Evolutionary conservation across 1,140 invertebrate species (phyloP).

Genomic region (Papilio dardanus): DNA sequence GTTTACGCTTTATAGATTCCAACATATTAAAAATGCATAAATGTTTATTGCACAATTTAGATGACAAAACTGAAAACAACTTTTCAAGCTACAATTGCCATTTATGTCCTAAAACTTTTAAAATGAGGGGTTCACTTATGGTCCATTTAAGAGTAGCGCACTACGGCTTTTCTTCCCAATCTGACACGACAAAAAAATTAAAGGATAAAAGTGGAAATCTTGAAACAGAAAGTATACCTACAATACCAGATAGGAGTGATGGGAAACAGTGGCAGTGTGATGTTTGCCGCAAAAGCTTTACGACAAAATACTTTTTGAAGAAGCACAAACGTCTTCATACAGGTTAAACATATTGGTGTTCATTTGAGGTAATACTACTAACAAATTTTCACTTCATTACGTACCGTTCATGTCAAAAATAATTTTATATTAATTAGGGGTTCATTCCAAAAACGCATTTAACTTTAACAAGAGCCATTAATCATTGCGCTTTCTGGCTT

Average conservation of each 20-base stretch:
- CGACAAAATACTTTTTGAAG: conserved; percentile 94
- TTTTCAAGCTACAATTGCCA: conserved; percentile 87
- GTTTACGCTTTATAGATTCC: conserved; percentile 86
- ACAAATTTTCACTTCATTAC: conserved; percentile 43
- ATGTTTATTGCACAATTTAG: conserved; percentile 87
- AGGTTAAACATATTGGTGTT: conserved; percentile 80
- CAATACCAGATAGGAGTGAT: conserved; percentile 58
- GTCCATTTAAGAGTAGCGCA: conserved; percentile 92
- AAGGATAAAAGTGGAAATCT: conserved; percentile 41
- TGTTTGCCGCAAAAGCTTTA: conserved; percentile 92
- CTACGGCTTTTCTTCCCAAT: conserved; percentile 76
- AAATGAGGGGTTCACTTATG: conserved; percentile 91
- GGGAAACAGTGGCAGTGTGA: conserved; percentile 90
- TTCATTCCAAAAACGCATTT: conserved; percentile 17
- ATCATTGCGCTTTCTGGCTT: conserved; percentile 31
- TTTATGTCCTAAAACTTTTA: conserved; percentile 90
- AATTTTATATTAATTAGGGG: not conserved
- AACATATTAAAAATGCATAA: conserved; percentile 89
- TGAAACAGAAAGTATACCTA: conserved; percentile 49
- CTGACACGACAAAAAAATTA: conserved; percentile 44
- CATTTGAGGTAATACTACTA: conserved; percentile 74
- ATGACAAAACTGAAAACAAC: conserved; percentile 79
- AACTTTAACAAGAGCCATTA: conserved; percentile 35
- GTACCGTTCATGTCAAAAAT: conserved; percentile 27
- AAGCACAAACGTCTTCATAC: conserved; percentile 94